A percentile compares a stretch with the other conserved stretches of the same genome.
Conservation (phyloP, 2,888 invertebrate species). For the Calameuta filiformis region DNA sequence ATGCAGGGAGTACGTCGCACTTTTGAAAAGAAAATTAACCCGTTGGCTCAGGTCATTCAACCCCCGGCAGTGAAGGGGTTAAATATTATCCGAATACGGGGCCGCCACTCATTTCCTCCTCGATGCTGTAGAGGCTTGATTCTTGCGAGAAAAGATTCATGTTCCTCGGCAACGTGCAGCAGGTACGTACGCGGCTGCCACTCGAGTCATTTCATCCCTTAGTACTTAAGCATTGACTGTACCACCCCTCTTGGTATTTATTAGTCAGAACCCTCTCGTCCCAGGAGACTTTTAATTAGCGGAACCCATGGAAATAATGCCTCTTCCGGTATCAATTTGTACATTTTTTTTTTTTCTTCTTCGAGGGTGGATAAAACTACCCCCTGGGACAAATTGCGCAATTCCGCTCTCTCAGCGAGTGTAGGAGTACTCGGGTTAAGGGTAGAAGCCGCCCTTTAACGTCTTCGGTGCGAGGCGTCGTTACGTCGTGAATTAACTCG, state of each 20-base stretch:
- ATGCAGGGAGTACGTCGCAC: neutral
- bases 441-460: neutral
- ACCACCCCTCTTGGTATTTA: neutral
- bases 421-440: neutral
- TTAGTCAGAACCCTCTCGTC: neutral
- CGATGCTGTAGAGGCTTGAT: neutral
- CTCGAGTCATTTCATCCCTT: neutral
- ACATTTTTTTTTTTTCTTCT: neutral
- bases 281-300: neutral
- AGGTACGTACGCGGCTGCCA: neutral
- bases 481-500: neutral
- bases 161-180: neutral
- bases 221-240: neutral
- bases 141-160: neutral
- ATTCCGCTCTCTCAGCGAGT: neutral
- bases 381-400: neutral
- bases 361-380: neutral
- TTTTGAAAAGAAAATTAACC: neutral
- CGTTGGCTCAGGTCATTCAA: neutral
- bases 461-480: neutral
- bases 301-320: neutral
- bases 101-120: neutral
- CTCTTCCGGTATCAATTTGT: neutral
- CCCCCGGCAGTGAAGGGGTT: neutral
- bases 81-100: neutral